Evolutionary conservation across 2,113 vertebrate genomes (phyloP).

Genomic region (Microtus pennsylvanicus): DNA sequence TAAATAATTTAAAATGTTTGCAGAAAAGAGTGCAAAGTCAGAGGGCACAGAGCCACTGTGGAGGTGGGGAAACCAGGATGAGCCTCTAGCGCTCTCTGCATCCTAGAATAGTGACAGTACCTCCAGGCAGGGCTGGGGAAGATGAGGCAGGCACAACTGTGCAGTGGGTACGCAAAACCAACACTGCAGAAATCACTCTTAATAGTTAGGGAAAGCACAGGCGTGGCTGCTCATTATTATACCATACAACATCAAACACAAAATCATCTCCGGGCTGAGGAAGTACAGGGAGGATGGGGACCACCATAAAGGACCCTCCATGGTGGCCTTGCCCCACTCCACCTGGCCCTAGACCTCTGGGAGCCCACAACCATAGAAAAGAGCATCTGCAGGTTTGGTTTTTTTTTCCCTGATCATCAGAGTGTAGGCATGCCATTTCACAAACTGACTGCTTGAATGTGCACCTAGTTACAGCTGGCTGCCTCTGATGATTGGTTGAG

Average conservation of each 20-base stretch:
- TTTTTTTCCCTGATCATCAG: constrained; percentile 45
- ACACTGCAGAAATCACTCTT: not conserved
- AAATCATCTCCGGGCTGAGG: not conserved
- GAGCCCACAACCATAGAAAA: not conserved
- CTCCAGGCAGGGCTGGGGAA: not conserved
- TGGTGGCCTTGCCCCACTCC: not conserved
- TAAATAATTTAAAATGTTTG: not conserved
- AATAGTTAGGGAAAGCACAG: not conserved
- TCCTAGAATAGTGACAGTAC: not conserved
- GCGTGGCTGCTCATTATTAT: not conserved
- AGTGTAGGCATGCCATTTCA: not conserved
- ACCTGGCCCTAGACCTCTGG: not conserved
- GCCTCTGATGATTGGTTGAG: constrained; percentile 82
- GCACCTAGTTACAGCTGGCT: constrained; percentile 79
- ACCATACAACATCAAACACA: not conserved
- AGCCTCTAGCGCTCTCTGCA: not conserved
- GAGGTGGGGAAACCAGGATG: not conserved
- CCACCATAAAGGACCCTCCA: rapidly evolving
- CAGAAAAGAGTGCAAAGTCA: not conserved
- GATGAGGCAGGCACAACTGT: not conserved
- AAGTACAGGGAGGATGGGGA: rapidly evolving
- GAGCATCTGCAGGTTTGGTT: not conserved
- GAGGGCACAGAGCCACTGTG: not conserved
- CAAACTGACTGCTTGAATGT: constrained; percentile 75
- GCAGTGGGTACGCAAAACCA: not conserved